Percentiles rank a stretch among this genome's conserved stretches.
Conservation (phyloP, 2,113 vertebrate genomes). For the Motacilla tschutschensis region DNA sequence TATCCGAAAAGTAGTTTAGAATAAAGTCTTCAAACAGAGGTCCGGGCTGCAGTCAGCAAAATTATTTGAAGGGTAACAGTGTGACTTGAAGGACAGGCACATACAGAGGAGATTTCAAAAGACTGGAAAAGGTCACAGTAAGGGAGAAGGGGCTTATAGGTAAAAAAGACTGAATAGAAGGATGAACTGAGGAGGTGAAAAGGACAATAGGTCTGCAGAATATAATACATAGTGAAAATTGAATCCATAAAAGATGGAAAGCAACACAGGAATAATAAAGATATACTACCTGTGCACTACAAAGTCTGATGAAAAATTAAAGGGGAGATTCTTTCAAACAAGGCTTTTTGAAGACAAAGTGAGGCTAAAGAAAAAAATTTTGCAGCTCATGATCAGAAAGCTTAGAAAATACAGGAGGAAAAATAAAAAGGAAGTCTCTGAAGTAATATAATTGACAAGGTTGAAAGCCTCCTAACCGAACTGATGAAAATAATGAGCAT, state of each 20-base stretch:
- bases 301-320: conserved; percentile 29
- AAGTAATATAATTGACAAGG: conserved; percentile 42
- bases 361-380: not conserved
- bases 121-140: conserved; percentile 35
- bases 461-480: conserved; percentile 1
- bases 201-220: conserved; percentile 49
- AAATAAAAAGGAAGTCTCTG: not conserved
- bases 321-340: conserved; percentile 13
- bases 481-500: conserved; percentile 7
- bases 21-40: conserved; percentile 41
- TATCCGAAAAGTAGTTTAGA: conserved; percentile 19
- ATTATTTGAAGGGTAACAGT: conserved; percentile 25
- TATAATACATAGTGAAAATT: conserved; percentile 14
- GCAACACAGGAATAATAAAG: conserved; percentile 41
- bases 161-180: conserved; percentile 20
- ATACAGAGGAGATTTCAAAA: conserved; percentile 44
- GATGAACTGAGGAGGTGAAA: conserved; percentile 33
- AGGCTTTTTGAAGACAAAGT: conserved; percentile 10
- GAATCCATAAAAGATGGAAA: conserved; percentile 49
- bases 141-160: conserved; percentile 9
- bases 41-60: conserved; percentile 41
- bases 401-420: conserved; percentile 20
- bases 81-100: conserved; percentile 18
- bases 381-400: conserved; percentile 17
- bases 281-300: not conserved